Evolutionary conservation across 2,888 invertebrate genomes (phyloP), one percentile per base, ranked within the genome.

Genomic region (Trachelus iudaicus): DNA sequence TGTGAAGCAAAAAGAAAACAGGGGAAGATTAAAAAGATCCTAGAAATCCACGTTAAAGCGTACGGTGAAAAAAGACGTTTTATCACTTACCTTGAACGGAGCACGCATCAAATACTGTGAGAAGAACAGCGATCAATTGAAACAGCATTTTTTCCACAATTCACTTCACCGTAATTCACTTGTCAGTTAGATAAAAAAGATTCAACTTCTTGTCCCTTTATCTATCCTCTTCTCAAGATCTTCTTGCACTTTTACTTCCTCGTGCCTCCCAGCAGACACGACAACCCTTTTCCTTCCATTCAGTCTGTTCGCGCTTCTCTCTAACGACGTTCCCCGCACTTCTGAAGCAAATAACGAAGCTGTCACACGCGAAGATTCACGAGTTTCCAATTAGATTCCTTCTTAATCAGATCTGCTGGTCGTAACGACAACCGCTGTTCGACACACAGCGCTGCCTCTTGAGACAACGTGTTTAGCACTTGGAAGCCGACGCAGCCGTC

Each of bases 81-180:
- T 56, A 9, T 56, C 9, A 23, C 56, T 23, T 56, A 56, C 56
- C 56, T 56, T 56, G 56, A 56, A 56, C 56, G 2, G 23, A 56
- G 15, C 23, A 56, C 23, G 56, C 56, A 56, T 56, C 56, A 56
- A 56, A 56, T 56, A 56, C 56, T 9, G 56, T 56, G 23, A 56
- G 56, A 56, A 83, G 77, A 37, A 85, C 82, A 73, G 79, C 77
- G 81, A 88, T 81, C 83, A 87, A 85, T 81, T 86, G 87, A 87
- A 89, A 85, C 88, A 88, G 85, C 89, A 89, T 89, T 87, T 88
- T 89, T 86, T 85, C 85, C 84, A 86, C 81, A 71, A 31, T 71
- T 71, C 71, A 71, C 71, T 71, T 71, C 71, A 71, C 56, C 56
- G 56, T 23, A 56, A 56, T 15, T 56, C 56, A 56, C 56, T 56